These are phyloP conservation scores for Drosophila prolongata DNA, from an alignment of 2,888 invertebrate species.

Conservation along the genomic window DNA sequence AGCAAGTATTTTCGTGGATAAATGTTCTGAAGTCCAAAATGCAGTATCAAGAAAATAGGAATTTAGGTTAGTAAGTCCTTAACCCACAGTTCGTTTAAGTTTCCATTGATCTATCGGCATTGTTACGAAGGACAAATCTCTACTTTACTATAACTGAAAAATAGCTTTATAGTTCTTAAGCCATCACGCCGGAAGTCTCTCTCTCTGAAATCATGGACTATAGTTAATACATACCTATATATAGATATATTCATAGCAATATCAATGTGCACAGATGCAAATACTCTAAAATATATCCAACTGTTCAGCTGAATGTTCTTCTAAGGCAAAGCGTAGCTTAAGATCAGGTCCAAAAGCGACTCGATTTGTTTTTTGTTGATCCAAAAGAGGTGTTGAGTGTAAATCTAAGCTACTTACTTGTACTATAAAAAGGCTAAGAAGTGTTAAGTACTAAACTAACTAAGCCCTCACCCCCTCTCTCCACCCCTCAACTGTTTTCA, in stretches of 20 bases:
- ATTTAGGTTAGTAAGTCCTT: constrained; percentile 27
- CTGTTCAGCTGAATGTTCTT: constrained; percentile 63
- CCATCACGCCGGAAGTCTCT: constrained; percentile 39
- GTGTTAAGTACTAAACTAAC: constrained; percentile 36
- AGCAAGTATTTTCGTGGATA: constrained; percentile 24
- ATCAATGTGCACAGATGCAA: constrained; percentile 49
- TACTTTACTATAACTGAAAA: constrained; percentile 79
- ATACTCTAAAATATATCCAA: constrained; percentile 36
- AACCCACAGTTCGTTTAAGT: constrained; percentile 22
- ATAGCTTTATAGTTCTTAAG: constrained; percentile 83
- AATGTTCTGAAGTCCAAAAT: constrained; percentile 22
- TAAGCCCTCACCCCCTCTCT: constrained; percentile 5
- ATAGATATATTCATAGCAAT: constrained; percentile 46
- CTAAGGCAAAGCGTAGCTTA: constrained; percentile 53
- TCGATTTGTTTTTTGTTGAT: constrained; percentile 38
- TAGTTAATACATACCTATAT: constrained; percentile 20
- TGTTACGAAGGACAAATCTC: constrained; percentile 70
- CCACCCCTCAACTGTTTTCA: constrained; percentile 32
- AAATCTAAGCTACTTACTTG: constrained; percentile 36
- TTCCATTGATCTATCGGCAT: constrained; percentile 46
- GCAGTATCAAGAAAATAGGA: constrained; percentile 18
- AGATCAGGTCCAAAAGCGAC: constrained; percentile 13
- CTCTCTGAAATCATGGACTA: constrained; percentile 22
- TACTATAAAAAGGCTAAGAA: constrained; percentile 37
- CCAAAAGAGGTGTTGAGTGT: constrained; percentile 25